A percentile compares a stretch with the other conserved stretches of the same genome.
phyloP scores from a whole-genome alignment of 2,797 vertebrate species.

The Xenentodon cancila region DNA sequence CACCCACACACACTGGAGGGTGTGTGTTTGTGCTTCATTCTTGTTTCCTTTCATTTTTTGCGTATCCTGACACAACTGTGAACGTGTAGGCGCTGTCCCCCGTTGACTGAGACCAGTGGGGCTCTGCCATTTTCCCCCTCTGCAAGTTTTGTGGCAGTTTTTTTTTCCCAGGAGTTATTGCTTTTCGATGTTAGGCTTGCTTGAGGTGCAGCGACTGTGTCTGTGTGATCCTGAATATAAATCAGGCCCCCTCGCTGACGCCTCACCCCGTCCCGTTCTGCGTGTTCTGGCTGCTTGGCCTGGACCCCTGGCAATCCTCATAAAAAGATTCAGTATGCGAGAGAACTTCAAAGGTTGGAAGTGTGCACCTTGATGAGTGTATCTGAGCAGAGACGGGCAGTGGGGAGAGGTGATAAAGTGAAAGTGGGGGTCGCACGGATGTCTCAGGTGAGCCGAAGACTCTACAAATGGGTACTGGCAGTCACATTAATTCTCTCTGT shows the following conservation, averaged over 20 bases:
- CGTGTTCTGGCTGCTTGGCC: slow-evolving; percentile 50
- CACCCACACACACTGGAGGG: slow-evolving; percentile 42
- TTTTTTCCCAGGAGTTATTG: slow-evolving; percentile 23
- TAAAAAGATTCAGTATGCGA: slow-evolving; percentile 67
- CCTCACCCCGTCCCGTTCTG: slow-evolving; percentile 54
- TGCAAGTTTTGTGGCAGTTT: slow-evolving; percentile 27
- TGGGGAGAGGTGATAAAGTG: slow-evolving; percentile 31
- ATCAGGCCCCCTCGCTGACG: slow-evolving; percentile 44
- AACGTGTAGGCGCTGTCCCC: slow-evolving; percentile 27
- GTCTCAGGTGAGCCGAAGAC: slow-evolving; percentile 47
- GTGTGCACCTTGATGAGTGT: slow-evolving; percentile 52
- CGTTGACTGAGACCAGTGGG: slow-evolving; percentile 29
- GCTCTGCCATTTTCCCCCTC: slow-evolving; percentile 18
- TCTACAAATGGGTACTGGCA: slow-evolving; percentile 54
- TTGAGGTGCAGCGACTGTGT: slow-evolving; percentile 52
- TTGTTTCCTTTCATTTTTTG: slow-evolving; percentile 8
- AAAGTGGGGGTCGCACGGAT: slow-evolving; percentile 33
- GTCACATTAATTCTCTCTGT: slow-evolving; percentile 46
- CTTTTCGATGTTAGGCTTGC: slow-evolving; percentile 55
- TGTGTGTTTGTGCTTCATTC: slow-evolving; percentile 45
- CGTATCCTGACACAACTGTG: slow-evolving; percentile 22
- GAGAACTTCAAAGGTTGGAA: slow-evolving; percentile 77
- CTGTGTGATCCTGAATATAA: slow-evolving; percentile 68
- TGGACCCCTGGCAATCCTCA: slow-evolving; percentile 63
- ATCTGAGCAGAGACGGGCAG: slow-evolving; percentile 23